A percentile compares a stretch with the other conserved stretches of the same genome.
Evolutionary conservation across 1,140 invertebrate genomes (phyloP).

Genomic region (Cherax quadricarinatus): DNA sequence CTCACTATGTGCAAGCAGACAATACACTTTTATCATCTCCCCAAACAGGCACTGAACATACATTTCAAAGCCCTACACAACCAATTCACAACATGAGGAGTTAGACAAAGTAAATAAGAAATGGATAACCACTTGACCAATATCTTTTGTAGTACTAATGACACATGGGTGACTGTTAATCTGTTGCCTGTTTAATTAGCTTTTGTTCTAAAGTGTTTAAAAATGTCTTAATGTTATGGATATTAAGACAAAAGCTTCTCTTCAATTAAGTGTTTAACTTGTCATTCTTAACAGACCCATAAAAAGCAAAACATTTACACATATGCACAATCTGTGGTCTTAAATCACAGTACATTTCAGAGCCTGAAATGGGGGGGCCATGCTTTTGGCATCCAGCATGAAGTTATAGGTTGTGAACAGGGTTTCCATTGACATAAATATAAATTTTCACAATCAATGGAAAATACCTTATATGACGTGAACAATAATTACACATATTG

Average conservation of each 20-base stretch:
- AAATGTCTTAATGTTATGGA: constrained; percentile 13
- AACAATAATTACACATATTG: constrained; percentile 65
- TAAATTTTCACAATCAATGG: constrained; percentile 57
- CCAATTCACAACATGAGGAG: constrained; percentile 63
- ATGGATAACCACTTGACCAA: constrained; percentile 51
- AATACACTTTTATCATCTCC: constrained; percentile 66
- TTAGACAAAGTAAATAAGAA: constrained; percentile 45
- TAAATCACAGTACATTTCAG: constrained; percentile 69
- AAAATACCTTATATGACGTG: constrained; percentile 62
- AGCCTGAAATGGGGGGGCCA: constrained; percentile 67
- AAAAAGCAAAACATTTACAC: constrained; percentile 60
- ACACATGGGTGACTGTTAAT: constrained; percentile 22
- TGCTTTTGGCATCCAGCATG: constrained; percentile 67
- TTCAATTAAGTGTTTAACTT: neutral
- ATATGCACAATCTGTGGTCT: constrained; percentile 65
- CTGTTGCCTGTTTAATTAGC: constrained; percentile 6
- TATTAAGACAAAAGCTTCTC: constrained; percentile 20
- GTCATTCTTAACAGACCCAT: constrained; percentile 40
- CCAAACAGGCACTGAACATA: constrained; percentile 71
- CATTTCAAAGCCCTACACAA: constrained; percentile 68
- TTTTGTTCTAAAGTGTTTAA: neutral
- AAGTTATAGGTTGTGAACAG: constrained; percentile 57
- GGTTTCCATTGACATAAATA: constrained; percentile 60
- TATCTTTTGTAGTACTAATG: constrained; percentile 11
- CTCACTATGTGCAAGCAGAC: constrained; percentile 61